phyloP scores from a whole-genome alignment of 2,888 invertebrate species.

The Oscheius sp. region DNA sequence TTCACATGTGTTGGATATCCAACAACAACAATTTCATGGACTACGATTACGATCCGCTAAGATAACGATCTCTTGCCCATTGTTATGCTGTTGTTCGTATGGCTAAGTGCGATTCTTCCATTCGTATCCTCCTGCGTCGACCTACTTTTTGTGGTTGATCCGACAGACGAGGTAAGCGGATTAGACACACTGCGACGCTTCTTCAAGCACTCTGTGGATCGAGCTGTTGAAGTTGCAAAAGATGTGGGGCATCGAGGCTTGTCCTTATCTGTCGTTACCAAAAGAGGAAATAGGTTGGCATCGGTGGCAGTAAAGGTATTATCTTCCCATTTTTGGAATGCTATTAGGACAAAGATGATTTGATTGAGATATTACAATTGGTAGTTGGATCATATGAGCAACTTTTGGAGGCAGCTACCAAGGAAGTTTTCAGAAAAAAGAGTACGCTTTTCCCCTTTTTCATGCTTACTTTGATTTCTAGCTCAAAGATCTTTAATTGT shows the following conservation, averaged over 20 bases:
- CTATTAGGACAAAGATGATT: conserved; percentile 38
- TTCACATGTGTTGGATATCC: too few relatives aligned
- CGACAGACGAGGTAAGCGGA: background rate
- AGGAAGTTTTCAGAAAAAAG: conserved; percentile 36
- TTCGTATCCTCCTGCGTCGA: conserved; percentile 36
- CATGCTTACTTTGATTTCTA: background rate
- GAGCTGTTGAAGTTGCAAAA: conserved; percentile 42
- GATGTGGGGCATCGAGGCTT: conserved; percentile 32
- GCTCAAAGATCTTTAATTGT: conserved; percentile 41
- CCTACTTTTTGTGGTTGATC: conserved; percentile 42
- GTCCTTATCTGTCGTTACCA: conserved; percentile 29
- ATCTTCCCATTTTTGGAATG: background rate
- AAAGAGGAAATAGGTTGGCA: conserved; percentile 40
- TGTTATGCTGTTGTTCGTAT: conserved; percentile 31
- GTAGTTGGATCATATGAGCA: conserved; percentile 39
- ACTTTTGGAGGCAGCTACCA: conserved; percentile 38
- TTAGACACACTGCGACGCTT: background rate
- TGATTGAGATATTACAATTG: conserved; percentile 33
- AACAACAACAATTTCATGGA: too few relatives aligned
- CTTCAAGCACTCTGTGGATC: conserved; percentile 32
- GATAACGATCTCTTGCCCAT: conserved; percentile 15
- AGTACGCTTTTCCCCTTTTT: background rate
- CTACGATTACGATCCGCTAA: conserved; percentile 13
- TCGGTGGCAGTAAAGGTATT: conserved; percentile 35
- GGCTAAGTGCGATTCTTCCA: conserved; percentile 5